These are phyloP conservation scores for Hirtodrosophila duncani DNA, from an alignment of 2,888 invertebrate genomes.

Conservation along the genomic window DNA sequence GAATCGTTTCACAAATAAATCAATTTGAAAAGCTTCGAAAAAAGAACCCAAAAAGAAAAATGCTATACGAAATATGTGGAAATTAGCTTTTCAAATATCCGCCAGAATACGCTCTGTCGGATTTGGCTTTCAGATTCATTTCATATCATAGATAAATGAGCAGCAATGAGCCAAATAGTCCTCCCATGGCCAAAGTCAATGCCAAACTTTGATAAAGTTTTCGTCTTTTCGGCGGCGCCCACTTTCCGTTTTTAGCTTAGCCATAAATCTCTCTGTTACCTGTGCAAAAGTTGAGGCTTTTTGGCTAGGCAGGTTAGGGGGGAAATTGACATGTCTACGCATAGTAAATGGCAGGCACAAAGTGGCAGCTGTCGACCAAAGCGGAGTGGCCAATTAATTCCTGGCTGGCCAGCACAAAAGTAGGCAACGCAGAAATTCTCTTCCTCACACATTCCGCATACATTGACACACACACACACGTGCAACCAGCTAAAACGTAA, in stretches of 20 bases:
- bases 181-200: slow-evolving; percentile 52
- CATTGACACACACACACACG: slow-evolving; percentile 1
- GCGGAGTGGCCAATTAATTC: slow-evolving; percentile 60
- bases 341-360: slow-evolving; percentile 45
- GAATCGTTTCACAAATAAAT: no score
- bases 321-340: slow-evolving; percentile 58
- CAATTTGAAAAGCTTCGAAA: no score
- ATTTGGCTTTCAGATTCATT: slow-evolving; percentile 38
- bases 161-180: slow-evolving; percentile 56
- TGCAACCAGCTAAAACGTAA: slow-evolving; percentile 25
- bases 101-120: slow-evolving; percentile 9
- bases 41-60: no score
- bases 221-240: slow-evolving; percentile 10
- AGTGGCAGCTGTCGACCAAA: slow-evolving; percentile 62
- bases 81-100: slow-evolving; percentile 4
- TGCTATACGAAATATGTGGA: neutral
- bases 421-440: slow-evolving; percentile 9
- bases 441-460: neutral
- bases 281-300: slow-evolving; percentile 1
- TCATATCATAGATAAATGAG: slow-evolving; percentile 63
- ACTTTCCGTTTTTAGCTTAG: slow-evolving; percentile 41
- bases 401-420: slow-evolving; percentile 34
- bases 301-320: neutral
- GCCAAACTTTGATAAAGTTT: slow-evolving; percentile 56
- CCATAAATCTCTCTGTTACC: slow-evolving; percentile 67